Evolutionary conservation across 2,797 vertebrate genomes (phyloP).

Genomic region (Ambastaia sidthimunki): DNA sequence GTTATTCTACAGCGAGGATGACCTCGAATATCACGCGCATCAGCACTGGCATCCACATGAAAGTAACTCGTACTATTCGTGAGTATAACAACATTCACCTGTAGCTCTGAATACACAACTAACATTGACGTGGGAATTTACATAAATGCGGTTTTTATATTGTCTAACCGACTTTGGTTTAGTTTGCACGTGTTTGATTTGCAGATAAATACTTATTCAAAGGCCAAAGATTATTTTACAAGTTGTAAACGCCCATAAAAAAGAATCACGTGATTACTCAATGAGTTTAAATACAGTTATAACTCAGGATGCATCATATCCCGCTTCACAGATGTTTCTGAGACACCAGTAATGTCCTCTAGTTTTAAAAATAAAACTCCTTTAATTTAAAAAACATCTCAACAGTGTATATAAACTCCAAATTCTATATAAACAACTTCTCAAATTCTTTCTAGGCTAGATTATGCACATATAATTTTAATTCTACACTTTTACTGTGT

Average conservation of each 20-base stretch:
- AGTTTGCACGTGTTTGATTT: not conserved
- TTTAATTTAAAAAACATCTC: no score
- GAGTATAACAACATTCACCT: constrained; percentile 39
- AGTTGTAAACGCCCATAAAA: not conserved
- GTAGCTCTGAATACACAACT: not conserved
- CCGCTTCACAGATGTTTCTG: no score
- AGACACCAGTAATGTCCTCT: no score
- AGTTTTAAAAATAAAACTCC: no score
- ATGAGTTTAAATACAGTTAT: no score
- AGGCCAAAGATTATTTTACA: not conserved
- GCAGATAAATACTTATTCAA: not conserved
- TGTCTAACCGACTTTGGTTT: not conserved
- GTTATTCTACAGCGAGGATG: constrained; percentile 39
- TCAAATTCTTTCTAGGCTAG: no score
- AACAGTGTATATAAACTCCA: no score
- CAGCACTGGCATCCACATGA: constrained; percentile 48
- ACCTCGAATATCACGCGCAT: constrained; percentile 17
- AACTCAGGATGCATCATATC: no score
- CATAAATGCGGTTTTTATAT: not conserved
- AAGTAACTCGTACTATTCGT: constrained; percentile 50
- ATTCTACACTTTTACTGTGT: not conserved
- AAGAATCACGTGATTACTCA: not conserved
- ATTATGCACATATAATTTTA: no score
- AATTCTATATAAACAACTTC: no score
- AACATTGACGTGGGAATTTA: not conserved